Conservation (phyloP, 2,113 vertebrate genomes). For the Nesogale talazaci region DNA sequence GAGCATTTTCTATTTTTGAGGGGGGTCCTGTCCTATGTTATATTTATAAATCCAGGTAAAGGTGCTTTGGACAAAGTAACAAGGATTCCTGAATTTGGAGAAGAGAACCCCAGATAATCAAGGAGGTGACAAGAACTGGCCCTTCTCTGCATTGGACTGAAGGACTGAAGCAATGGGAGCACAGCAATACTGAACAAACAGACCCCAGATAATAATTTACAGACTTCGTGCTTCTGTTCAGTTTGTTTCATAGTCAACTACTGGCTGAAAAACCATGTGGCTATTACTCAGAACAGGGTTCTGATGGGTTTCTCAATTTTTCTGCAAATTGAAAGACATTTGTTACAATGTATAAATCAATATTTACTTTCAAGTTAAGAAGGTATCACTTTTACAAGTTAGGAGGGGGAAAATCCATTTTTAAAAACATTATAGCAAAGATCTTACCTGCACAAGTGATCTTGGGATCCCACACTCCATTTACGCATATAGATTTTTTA, state of each 20-base stretch:
- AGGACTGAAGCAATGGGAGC: too few species aligned
- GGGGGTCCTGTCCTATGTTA: too few species aligned
- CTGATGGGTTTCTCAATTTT: background rate
- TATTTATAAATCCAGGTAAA: too few species aligned
- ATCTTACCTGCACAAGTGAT: conserved; percentile 66
- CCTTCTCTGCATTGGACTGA: too few species aligned
- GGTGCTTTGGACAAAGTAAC: too few species aligned
- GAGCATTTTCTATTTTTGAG: too few species aligned
- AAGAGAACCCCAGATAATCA: too few species aligned
- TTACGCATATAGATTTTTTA: conserved; percentile 60
- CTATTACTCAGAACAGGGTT: background rate
- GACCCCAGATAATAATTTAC: too few species aligned
- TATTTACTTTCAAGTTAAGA: background rate
- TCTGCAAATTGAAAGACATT: background rate
- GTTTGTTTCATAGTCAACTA: background rate
- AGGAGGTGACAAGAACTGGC: too few species aligned
- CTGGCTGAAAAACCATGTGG: background rate
- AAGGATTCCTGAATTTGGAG: too few species aligned
- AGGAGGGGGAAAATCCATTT: background rate
- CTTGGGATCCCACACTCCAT: conserved; percentile 77
- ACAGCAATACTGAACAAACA: too few species aligned
- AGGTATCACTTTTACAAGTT: background rate
- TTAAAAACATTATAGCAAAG: background rate
- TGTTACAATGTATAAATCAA: background rate
- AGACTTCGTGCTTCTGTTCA: background rate